Base-by-base conservation (phyloP, 2,888 invertebrate genomes). In the Lapara coniferarum region DNA sequence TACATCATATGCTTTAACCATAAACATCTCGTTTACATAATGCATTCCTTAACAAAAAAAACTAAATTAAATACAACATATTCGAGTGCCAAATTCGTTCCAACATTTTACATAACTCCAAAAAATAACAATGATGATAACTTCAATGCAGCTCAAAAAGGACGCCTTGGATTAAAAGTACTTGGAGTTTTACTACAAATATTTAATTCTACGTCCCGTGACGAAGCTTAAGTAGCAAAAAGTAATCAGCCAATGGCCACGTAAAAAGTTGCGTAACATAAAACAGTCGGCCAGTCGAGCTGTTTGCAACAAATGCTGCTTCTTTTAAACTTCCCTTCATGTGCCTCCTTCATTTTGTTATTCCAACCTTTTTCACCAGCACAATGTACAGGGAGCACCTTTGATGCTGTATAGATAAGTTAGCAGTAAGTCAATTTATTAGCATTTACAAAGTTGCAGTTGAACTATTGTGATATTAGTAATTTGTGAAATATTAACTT, bases 311-410 rank as follows among this genome's bases (percentile, higher is more conserved):
- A 86, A 88, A 88, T 82, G 83, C 74, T 76, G 80, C 80, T 82
- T 82, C 81, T 81, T 84, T 79, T 80, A 84, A 86, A 86, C 78
- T 81, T 82, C 78, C 78, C 78, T 73, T 68, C 71, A 79, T 82
- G 82, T 83, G 82, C 80, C 81, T 83, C 80, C 85, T 84, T 84
- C 85, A 81, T 85, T 87, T 81, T 81, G 81, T 83, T 83, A 80
- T 81, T 83, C 80, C 84, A 82, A 85, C 85, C 86, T 87, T 87
- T 86, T 83, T 82, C 79, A 77, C 83, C 80, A 80, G 80, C 83
- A 88, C 87, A 89, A 89, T 82, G 66, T 59, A 49, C 57, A 68
- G 16, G 44, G 52, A 70, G 51, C 57, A 68, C 68, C 66, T 66
- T 55, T 55, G 16, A 56, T 52, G 10, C n/a, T 52, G 68, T 25